A percentile compares a stretch with the other conserved stretches of the same genome.
phyloP scores from a whole-genome alignment of 2,888 invertebrate species.

The Oxytorus armatus region DNA sequence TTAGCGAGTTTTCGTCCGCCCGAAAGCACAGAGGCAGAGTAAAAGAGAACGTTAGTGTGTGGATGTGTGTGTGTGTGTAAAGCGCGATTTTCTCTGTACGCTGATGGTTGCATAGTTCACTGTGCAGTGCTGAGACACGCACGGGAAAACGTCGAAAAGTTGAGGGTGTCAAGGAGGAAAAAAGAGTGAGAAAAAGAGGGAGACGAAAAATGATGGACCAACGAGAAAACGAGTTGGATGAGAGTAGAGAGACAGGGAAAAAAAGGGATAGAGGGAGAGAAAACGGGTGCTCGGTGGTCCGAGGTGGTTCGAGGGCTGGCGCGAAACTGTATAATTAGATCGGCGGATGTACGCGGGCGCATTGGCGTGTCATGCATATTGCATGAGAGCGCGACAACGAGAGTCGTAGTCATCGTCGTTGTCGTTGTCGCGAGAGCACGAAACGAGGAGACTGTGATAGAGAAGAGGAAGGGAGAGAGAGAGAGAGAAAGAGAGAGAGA shows the following conservation, averaged over 20 bases:
- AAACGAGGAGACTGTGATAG: slow-evolving; percentile 35
- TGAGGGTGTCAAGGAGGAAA: slow-evolving; percentile 3
- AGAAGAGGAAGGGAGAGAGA: slow-evolving; percentile 34
- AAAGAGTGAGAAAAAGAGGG: slow-evolving; percentile 1
- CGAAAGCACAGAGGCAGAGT: slow-evolving; percentile 30
- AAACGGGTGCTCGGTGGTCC: slow-evolving; percentile 52
- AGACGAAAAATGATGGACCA: background rate
- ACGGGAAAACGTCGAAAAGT: slow-evolving; percentile 13
- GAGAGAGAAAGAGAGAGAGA: slow-evolving; percentile 32
- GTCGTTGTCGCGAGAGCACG: slow-evolving; percentile 53
- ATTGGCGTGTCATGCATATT: slow-evolving; percentile 83
- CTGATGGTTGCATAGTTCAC: slow-evolving; percentile 5
- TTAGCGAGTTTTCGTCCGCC: slow-evolving; percentile 60
- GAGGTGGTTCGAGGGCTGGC: slow-evolving; percentile 66
- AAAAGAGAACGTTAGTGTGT: background rate
- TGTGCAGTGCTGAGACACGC: slow-evolving; percentile 11
- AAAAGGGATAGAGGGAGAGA: slow-evolving; percentile 34
- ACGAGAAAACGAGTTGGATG: slow-evolving; percentile 1
- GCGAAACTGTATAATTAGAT: slow-evolving; percentile 83
- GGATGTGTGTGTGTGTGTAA: background rate
- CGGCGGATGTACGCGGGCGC: slow-evolving; percentile 77
- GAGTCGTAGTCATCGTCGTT: slow-evolving; percentile 63
- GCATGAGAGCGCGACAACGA: slow-evolving; percentile 75
- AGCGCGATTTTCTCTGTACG: slow-evolving; percentile 6
- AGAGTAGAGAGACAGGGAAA: slow-evolving; percentile 9